Evolutionary conservation across 2,113 vertebrate genomes (phyloP), one percentile per base, ranked within the genome.

Genomic region (Gymnorhina tibicen): DNA sequence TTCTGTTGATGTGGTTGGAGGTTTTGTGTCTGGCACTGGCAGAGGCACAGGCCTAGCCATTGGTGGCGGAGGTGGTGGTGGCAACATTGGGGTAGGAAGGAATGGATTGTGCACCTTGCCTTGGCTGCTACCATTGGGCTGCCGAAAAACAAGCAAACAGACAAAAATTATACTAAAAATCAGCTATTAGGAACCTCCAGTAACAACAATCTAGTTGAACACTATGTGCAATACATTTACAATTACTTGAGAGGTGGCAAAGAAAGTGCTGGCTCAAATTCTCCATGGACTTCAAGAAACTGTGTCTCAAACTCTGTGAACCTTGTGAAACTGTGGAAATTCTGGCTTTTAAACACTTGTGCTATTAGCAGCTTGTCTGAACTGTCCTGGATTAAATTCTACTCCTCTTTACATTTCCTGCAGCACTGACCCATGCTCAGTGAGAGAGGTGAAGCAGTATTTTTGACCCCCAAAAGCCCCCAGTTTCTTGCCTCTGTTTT

Each of bases 51-150:
- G 99, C 96, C 99, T 99, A 81, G 99, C 99, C 99, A 99, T 99
- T 33, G 99, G 99, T 88, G 99, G 99, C 42, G 99, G 99, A 13
- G 99, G 99, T 9, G 99, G 99, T 4, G 99, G 99, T 74, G 99
- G 99, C 98, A 99, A 98, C 99, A 99, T 99, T 95, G 99, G 99
- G 95, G 99, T 99, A 93, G 99, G 99, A 97, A 99, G 98, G 98
- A 99, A 99, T 95, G 99, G 99, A 98, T 99, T 99, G 98, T 99
- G 99, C 97, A 99, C 99, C 98, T 99, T 99, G 98, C 99, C 99
- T 98, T 99, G 99, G 98, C 99, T 99, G 98, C 99, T 99, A 97
- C 99, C 99, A 69, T 99, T 99, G 97, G 99, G 99, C 99, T 99
- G 98, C 41, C 78, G 33, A 85, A 55, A 91, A 92, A 86, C 84